Evolutionary conservation across 1,140 invertebrate species (phyloP), one percentile per base, ranked within the genome.

Genomic region (Acromyrmex charruanus): DNA sequence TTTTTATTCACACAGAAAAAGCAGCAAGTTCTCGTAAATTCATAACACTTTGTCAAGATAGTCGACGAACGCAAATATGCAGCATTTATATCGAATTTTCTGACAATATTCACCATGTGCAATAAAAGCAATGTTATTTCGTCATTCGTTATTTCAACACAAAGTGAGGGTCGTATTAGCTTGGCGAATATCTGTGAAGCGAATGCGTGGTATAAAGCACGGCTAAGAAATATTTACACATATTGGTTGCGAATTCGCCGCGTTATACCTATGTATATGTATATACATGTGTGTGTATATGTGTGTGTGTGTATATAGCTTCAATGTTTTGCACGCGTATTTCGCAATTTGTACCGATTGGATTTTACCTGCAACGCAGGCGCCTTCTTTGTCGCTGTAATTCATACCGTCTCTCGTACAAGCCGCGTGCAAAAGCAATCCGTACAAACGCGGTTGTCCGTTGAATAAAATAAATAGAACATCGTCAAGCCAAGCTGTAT

Each of bases 401-500:
- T 71, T 81, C 79, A 71, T 81, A 58, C 65, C 51, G 4, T 35
- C 44, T 39, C 66, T 58, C 51, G 65, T 61, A 28, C 39, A 6
- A 59, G 25, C 39, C n/a, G 31, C 49, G 51, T 51, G 79, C 66
- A 66, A 81, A 79, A 81, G 79, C 79, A 81, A 81, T 81, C 79
- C 65, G 51, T 55, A 66, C 75, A 25, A 39, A 53, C 53, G 80
- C 80, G 63, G 35, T 71, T 59, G 80, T 61, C 68, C 55, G 80
- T 61, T 49, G 59, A 84, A 84, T 84, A 35, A 84, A 84, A 84
- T 74, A 74, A 84, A 84, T 84, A 84, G 55, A 49, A 39, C 39
- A 61, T 14, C 80, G 69, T 82, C 68, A 39, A 14, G 25, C 68
- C 31, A 35, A 35, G 31, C 31, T 61, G 58, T 63, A 44, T 35